Conservation (phyloP, 2,113 vertebrate species). For the Ciconia maguari region DNA sequence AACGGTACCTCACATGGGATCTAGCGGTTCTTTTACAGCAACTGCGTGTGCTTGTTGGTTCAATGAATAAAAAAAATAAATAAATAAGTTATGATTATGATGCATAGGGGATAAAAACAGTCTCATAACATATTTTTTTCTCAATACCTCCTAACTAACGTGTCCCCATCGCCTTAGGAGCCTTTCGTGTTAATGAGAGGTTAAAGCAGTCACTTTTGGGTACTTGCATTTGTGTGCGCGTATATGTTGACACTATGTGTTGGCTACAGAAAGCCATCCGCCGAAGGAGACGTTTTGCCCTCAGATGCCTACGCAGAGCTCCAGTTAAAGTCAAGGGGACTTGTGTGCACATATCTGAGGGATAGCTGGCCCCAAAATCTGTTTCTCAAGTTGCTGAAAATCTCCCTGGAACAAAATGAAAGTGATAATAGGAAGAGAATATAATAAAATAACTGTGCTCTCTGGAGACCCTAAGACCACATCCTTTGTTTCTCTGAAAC, state of each 20-base stretch:
- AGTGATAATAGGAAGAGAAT: constrained; percentile 46
- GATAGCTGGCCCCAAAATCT: not conserved
- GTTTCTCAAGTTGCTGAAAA: constrained; percentile 49
- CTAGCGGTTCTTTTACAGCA: not conserved
- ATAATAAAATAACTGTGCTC: constrained; percentile 33
- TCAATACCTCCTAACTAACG: not conserved
- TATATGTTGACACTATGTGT: not conserved
- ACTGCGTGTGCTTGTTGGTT: not conserved
- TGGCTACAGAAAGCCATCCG: not conserved
- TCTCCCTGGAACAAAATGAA: constrained; percentile 54
- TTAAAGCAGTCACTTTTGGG: not conserved
- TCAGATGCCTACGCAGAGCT: not conserved
- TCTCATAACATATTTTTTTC: not conserved
- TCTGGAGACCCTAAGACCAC: constrained; percentile 44
- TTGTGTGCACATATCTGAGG: not conserved
- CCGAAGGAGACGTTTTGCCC: not conserved
- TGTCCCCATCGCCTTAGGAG: not conserved
- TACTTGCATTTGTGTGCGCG: not conserved
- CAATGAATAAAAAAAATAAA: not conserved
- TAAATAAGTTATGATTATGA: not conserved
- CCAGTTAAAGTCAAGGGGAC: not conserved
- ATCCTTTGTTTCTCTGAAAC: constrained; percentile 63
- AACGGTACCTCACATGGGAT: constrained; percentile 44
- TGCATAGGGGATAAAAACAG: not conserved
- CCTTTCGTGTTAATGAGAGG: not conserved